Conservation (phyloP, 1,140 invertebrate species). For the Listronotus bonariensis region DNA sequence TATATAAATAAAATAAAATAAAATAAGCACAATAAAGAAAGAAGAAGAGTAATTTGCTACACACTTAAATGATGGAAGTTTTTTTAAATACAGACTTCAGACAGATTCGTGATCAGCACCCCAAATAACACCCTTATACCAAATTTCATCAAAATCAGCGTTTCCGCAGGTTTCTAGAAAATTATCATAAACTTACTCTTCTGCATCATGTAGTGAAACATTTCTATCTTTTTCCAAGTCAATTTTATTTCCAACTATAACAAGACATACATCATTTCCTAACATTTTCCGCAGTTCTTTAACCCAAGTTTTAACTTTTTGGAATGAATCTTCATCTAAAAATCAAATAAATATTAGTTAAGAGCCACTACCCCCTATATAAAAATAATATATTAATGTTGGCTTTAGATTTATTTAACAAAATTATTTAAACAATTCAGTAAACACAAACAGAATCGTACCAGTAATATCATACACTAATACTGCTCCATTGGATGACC, state of each 20-base stretch:
- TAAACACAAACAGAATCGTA: background rate
- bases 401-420: background rate
- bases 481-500: constrained; percentile 96
- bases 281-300: constrained; percentile 97
- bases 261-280: constrained; percentile 87
- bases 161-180: no score
- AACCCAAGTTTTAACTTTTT: constrained; percentile 98
- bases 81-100: no score
- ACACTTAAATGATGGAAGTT: no score
- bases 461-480: constrained; percentile 96
- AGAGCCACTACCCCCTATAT: background rate
- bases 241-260: constrained; percentile 97
- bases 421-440: background rate
- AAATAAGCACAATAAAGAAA: no score
- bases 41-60: no score
- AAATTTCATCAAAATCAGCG: constrained; percentile 1
- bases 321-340: constrained; percentile 90
- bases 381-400: background rate
- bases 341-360: background rate
- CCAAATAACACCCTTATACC: no score
- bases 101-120: background rate
- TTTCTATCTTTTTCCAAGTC: constrained; percentile 92
- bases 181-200: constrained; percentile 76
- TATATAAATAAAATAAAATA: no score
- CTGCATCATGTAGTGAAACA: constrained; percentile 83